These are phyloP conservation scores for Sphaerodactylus townsendi DNA, from an alignment of 2,113 vertebrate species.

Conservation along the genomic window DNA sequence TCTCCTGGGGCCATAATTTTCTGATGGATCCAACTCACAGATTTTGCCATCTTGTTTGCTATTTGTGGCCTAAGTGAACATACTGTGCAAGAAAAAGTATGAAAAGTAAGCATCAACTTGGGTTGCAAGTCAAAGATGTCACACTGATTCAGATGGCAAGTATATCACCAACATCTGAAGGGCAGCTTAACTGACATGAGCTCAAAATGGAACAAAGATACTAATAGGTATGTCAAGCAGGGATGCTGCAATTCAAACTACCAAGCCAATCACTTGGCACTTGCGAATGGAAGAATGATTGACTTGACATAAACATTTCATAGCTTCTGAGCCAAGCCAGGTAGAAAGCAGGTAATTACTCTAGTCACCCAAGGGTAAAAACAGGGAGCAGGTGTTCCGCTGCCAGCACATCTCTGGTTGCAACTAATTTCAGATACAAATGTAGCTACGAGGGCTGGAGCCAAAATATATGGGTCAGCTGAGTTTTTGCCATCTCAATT, in stretches of 20 bases:
- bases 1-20: too few relatives aligned
- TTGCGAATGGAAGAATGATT: slow-evolving; percentile 25
- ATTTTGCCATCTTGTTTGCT: not conserved
- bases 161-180: not conserved
- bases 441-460: slow-evolving; percentile 25
- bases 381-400: slow-evolving; percentile 17
- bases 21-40: not conserved
- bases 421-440: slow-evolving; percentile 49
- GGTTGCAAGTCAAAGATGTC: accelerated
- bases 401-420: slow-evolving; percentile 34
- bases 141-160: not conserved
- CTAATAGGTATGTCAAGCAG: not conserved
- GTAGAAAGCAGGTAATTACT: slow-evolving; percentile 49
- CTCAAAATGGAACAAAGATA: slow-evolving; percentile 21
- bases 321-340: slow-evolving; percentile 31
- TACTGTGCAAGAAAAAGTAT: not conserved
- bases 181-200: not conserved
- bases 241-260: slow-evolving; percentile 31
- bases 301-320: slow-evolving; percentile 46
- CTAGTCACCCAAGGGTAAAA: slow-evolving; percentile 36
- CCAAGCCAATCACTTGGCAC: slow-evolving; percentile 40
- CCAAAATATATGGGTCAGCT: slow-evolving; percentile 55
- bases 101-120: not conserved
- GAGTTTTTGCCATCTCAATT: slow-evolving; percentile 49
- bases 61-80: slow-evolving; percentile 2